phyloP scores from a whole-genome alignment of 1,140 invertebrate genomes.

The Nymphalis io region DNA sequence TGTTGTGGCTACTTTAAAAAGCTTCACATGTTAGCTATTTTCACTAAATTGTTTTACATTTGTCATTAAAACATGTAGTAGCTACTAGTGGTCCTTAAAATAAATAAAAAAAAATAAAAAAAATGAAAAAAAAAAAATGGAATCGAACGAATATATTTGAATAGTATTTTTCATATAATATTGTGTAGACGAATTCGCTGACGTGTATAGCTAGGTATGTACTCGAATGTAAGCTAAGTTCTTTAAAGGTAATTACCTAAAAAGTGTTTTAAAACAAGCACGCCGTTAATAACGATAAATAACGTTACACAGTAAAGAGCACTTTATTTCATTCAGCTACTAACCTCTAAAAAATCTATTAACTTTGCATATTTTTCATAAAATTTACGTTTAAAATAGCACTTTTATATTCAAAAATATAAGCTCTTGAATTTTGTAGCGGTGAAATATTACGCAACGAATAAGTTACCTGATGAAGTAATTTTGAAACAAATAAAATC shows the following conservation, averaged over 20 bases:
- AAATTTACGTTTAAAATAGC: neutral
- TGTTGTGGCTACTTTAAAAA: no score
- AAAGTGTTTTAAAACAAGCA: neutral
- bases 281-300: neutral
- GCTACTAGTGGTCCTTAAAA: no score
- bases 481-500: slow-evolving; percentile 30
- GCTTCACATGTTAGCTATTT: no score
- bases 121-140: no score
- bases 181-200: no score
- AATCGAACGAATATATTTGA: no score
- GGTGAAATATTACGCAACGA: neutral
- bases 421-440: neutral
- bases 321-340: neutral
- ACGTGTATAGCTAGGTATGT: no score
- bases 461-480: slow-evolving; percentile 25
- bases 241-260: neutral
- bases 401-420: slow-evolving; percentile 9
- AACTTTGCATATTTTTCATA: neutral
- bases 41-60: no score
- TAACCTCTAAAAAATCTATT: neutral
- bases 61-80: no score
- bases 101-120: no score
- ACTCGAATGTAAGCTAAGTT: no score
- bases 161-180: no score
- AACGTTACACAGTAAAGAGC: neutral